Base-by-base conservation (phyloP, 2,113 vertebrate species). In the Mus pahari region DNA sequence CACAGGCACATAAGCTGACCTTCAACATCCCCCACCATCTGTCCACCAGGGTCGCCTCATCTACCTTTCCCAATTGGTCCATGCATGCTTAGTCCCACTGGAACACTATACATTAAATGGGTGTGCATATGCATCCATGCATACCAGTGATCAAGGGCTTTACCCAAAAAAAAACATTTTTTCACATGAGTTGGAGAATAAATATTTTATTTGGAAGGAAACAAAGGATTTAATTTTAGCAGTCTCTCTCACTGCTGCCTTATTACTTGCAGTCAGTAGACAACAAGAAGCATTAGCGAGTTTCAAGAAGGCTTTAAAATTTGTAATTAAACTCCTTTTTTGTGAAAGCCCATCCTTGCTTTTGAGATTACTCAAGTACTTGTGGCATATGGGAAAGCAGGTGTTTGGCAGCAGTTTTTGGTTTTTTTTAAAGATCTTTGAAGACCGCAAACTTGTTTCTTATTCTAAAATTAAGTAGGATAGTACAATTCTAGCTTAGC, bases 391-490 rank as follows among this genome's bases (percentile, higher is more conserved):
- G 86, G 86, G 16, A 93, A 92, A 91, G 55, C 91, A 94, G 95
- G 87, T 92, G 68, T 88, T 71, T 91, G 95, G 94, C 95, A 94
- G 81, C 55, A 86, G 66, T 93, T 58, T 58, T 19, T 58, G 17
- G 14, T 16, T 55, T 55, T 19, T 82, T 60, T 84, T 95, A 53
- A 79, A 96, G 93, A 86, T 83, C 75, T 91, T 91, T 53, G 78
- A 97, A 95, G 78, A 97, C 92, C 93, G 89, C 68, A 97, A 60
- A 92, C 50, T 74, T 89, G n/a, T 83, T 96, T 92, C 91, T 92
- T 36, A 26, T 78, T 95, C 89, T 94, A 94, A 79, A 97, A 87
- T 83, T 93, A 96, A 66, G 45, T 39, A 31, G 45, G 84, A 50
- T 24, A 31, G 19, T 64, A 89, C 68, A 58, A 53, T 89, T 86